These are phyloP conservation scores for Lasius platythorax DNA, from an alignment of 2,888 invertebrate genomes.

Conservation along the genomic window DNA sequence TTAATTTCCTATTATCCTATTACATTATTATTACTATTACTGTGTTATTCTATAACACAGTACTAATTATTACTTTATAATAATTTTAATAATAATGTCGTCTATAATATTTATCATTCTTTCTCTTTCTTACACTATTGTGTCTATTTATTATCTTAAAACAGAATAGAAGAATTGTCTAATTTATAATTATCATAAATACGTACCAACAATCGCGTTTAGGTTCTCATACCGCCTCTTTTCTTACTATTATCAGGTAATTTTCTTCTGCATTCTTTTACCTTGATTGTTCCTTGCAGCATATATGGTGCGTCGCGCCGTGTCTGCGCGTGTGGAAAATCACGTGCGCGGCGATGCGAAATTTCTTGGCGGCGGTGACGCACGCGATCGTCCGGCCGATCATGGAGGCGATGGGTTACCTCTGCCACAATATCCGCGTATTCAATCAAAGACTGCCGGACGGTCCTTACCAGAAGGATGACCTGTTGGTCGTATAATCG, in stretches of 20 bases:
- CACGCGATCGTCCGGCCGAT: constrained; percentile 89
- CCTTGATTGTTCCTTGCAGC: constrained; percentile 86
- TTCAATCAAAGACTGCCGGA: constrained; percentile 87
- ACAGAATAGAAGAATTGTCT: not conserved
- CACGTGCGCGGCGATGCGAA: constrained; percentile 89
- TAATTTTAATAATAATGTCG: not conserved
- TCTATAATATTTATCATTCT: not conserved
- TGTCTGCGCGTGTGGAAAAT: constrained; percentile 90
- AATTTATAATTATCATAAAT: not conserved
- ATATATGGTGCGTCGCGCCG: constrained; percentile 92
- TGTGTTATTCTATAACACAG: no score
- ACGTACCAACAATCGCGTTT: not conserved
- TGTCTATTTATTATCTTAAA: not conserved
- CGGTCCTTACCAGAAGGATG: constrained; percentile 86
- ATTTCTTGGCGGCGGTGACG: constrained; percentile 88
- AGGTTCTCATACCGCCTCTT: not conserved
- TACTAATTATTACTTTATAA: no score
- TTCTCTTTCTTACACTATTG: not conserved
- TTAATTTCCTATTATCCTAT: no score
- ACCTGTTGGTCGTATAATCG: constrained; percentile 79
- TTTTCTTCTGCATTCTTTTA: not conserved
- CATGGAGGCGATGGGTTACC: constrained; percentile 88
- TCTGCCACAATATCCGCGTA: constrained; percentile 89
- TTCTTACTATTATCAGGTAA: not conserved
- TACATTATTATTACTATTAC: no score